phyloP scores from a whole-genome alignment of 2,888 invertebrate species.

The Idaea aversata region DNA sequence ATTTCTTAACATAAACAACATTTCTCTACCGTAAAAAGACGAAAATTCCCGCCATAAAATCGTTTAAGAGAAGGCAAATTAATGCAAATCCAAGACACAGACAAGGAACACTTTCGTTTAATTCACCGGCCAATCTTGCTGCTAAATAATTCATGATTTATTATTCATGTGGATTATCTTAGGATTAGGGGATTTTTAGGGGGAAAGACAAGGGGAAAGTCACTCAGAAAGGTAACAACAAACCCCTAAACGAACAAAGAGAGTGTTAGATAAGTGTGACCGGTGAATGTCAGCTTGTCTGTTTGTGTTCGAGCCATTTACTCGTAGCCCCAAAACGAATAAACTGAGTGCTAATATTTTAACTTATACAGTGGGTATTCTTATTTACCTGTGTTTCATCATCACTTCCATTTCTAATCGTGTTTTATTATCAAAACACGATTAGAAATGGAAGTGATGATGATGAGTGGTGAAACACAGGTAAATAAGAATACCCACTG shows the following conservation, averaged over 20 bases:
- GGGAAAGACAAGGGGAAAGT: constrained; percentile 10
- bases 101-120: constrained; percentile 41
- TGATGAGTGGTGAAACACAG: too few relatives aligned
- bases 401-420: too few relatives aligned
- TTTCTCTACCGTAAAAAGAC: not conserved
- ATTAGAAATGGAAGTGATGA: too few relatives aligned
- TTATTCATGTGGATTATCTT: constrained; percentile 56
- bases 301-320: too few relatives aligned
- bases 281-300: too few relatives aligned
- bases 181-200: constrained; percentile 13
- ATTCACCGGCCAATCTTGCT: constrained; percentile 46
- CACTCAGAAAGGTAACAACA: not conserved
- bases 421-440: too few relatives aligned
- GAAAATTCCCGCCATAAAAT: not conserved
- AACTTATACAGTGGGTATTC: too few relatives aligned
- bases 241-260: not conserved
- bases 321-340: too few relatives aligned
- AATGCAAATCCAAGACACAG: constrained; percentile 45
- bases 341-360: too few relatives aligned
- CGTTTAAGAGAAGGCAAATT: constrained; percentile 39
- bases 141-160: constrained; percentile 54
- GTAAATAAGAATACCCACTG: too few relatives aligned
- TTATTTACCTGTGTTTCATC: too few relatives aligned
- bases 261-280: too few relatives aligned
- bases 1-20: not conserved